phyloP scores from a whole-genome alignment of 2,888 invertebrate genomes.

The Drosophila paranaensis region DNA sequence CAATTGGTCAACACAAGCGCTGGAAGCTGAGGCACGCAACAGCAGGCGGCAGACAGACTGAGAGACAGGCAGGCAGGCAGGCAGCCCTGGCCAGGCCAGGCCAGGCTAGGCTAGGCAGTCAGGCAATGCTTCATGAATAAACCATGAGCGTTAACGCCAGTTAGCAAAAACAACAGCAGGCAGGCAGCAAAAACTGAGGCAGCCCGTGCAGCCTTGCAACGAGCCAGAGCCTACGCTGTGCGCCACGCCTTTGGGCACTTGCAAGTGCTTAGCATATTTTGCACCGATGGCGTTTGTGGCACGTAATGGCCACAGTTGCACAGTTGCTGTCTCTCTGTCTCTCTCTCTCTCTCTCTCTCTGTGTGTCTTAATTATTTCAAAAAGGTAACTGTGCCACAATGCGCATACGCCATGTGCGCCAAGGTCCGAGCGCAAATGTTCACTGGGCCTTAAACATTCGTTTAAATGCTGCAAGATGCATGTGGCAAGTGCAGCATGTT shows the following conservation, averaged over 20 bases:
- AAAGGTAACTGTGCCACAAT: slow-evolving; percentile 56
- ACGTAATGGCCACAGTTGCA: slow-evolving; percentile 55
- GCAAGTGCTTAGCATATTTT: slow-evolving; percentile 74
- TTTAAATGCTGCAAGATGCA: slow-evolving; percentile 24
- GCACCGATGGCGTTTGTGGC: slow-evolving; percentile 56
- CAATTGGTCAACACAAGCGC: slow-evolving; percentile 62
- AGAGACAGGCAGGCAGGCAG: not conserved
- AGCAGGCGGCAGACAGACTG: slow-evolving; percentile 18
- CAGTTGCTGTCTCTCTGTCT: slow-evolving; percentile 37
- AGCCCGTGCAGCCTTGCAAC: slow-evolving; percentile 36
- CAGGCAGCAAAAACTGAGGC: slow-evolving; percentile 27
- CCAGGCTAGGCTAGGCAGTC: slow-evolving; percentile 14
- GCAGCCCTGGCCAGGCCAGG: not conserved
- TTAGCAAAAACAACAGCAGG: slow-evolving; percentile 63
- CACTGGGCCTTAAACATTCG: slow-evolving; percentile 36
- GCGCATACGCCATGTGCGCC: slow-evolving; percentile 34
- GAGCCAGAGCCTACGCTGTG: slow-evolving; percentile 13
- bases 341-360: no score
- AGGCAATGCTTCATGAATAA: slow-evolving; percentile 60
- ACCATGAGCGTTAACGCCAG: slow-evolving; percentile 68
- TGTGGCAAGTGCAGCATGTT: slow-evolving; percentile 22
- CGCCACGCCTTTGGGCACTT: slow-evolving; percentile 10
- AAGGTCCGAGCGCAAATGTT: slow-evolving; percentile 28
- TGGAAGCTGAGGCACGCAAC: slow-evolving; percentile 9
- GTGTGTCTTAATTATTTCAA: slow-evolving; percentile 75